A percentile compares a stretch with the other conserved stretches of the same genome.
Conservation (phyloP, 2,888 invertebrate genomes). For the Euplagia quadripunctaria region DNA sequence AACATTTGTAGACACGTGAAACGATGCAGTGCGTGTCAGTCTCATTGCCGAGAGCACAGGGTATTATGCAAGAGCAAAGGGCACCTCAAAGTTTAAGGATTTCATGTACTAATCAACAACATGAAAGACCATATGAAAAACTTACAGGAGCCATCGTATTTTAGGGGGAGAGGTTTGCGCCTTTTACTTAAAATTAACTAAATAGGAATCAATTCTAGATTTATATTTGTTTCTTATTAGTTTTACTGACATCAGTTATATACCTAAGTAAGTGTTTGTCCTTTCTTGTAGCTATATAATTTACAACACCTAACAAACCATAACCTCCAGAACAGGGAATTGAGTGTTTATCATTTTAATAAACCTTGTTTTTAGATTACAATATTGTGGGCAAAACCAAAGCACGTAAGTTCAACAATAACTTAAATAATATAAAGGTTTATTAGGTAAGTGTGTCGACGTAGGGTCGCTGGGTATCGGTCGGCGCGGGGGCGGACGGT, state of each 20-base stretch:
- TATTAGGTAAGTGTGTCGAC: slow-evolving; percentile 2
- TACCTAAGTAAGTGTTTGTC: too few relatives aligned
- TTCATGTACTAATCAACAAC: too few relatives aligned
- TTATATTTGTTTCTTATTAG: too few relatives aligned
- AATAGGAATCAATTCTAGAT: background rate
- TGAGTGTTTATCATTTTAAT: background rate
- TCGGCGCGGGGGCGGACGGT: slow-evolving; percentile 51
- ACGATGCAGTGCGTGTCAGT: background rate
- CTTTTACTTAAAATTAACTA: background rate
- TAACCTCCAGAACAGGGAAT: too few relatives aligned
- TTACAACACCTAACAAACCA: too few relatives aligned
- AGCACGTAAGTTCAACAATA: background rate
- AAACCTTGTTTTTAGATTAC: background rate
- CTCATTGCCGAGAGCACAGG: background rate
- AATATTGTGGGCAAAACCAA: background rate
- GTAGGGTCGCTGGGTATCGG: slow-evolving; percentile 31
- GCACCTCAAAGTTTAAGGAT: background rate
- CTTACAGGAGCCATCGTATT: too few relatives aligned
- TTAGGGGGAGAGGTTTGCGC: too few relatives aligned
- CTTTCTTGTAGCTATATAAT: background rate
- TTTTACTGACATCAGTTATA: too few relatives aligned
- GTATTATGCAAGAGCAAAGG: background rate
- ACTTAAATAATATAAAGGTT: slow-evolving; percentile 3
- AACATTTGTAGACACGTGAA: background rate
- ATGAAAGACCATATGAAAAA: too few relatives aligned